Percentiles rank a stretch among this genome's conserved stretches.
These are phyloP conservation scores for Drepana falcataria DNA, from an alignment of 2,888 invertebrate species.

Conservation along the genomic window DNA sequence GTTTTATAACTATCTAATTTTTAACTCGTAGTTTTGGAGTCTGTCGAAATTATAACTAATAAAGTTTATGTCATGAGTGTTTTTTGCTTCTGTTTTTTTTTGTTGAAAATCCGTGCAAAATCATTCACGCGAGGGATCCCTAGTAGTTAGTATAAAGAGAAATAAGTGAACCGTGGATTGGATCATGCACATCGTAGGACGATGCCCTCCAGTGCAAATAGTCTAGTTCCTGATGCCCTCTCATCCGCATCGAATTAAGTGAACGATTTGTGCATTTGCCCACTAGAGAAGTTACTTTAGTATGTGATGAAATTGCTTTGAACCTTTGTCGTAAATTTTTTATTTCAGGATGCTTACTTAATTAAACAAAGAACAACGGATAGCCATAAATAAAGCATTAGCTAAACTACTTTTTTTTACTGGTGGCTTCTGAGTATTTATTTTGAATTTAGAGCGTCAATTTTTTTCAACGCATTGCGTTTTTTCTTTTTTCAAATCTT, in stretches of 20 bases:
- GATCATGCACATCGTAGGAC: constrained; percentile 47
- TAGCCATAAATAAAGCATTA: no score
- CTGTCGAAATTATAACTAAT: background rate
- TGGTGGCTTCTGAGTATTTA: no score
- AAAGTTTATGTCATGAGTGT: background rate
- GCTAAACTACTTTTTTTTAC: no score
- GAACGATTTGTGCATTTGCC: constrained; percentile 15
- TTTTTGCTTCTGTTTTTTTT: constrained; percentile 23
- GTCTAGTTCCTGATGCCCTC: constrained; percentile 45
- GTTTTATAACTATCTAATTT: background rate
- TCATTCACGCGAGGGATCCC: constrained; percentile 11
- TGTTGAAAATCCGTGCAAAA: constrained; percentile 8
- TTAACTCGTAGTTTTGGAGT: background rate
- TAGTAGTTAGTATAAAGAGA: constrained; percentile 9
- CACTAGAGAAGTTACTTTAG: no score
- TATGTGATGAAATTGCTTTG: no score
- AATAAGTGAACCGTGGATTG: constrained; percentile 42
- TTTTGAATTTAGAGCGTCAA: no score
- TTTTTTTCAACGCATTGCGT: no score
- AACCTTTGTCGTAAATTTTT: constrained; percentile 4
- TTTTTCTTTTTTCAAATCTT: no score
- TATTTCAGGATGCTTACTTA: background rate
- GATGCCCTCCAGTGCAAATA: constrained; percentile 47
- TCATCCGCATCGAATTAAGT: constrained; percentile 37
- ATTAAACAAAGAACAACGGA: no score